Evolutionary conservation across 2,888 invertebrate genomes (phyloP).

Genomic region (Lasioglossum figueresi): DNA sequence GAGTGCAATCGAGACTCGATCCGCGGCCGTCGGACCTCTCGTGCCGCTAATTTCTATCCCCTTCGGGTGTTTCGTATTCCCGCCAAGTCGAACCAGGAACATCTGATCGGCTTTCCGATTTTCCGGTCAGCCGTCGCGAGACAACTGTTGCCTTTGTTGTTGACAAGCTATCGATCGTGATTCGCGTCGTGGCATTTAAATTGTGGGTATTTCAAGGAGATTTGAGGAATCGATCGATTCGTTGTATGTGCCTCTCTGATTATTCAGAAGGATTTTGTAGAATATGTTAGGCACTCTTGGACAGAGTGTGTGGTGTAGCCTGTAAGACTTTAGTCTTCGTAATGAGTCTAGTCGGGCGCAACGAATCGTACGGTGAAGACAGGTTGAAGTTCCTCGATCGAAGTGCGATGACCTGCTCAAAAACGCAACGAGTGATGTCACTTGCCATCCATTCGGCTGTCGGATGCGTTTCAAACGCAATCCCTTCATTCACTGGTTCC

Average conservation of each 20-base stretch:
- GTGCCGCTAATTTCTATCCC: constrained; percentile 2
- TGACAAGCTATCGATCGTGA: background rate
- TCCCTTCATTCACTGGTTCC: background rate
- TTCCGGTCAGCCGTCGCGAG: background rate
- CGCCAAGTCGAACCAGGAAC: background rate
- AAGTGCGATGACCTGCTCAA: constrained; percentile 32
- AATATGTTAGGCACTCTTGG: background rate
- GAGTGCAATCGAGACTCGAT: constrained; percentile 46
- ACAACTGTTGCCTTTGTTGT: background rate
- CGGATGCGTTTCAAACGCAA: background rate
- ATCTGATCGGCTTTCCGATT: background rate
- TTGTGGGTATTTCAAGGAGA: background rate
- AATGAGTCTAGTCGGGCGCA: background rate
- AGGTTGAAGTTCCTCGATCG: constrained; percentile 30
- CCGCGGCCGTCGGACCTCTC: constrained; percentile 53
- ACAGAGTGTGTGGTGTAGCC: background rate
- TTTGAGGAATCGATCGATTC: background rate
- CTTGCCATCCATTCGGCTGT: constrained; percentile 5
- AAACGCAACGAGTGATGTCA: constrained; percentile 35
- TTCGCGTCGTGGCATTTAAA: background rate
- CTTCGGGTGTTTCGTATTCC: background rate
- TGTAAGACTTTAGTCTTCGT: background rate
- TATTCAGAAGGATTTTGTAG: background rate
- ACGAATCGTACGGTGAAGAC: background rate
- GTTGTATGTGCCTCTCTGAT: background rate